Evolutionary conservation across 2,888 invertebrate genomes (phyloP), one percentile per base, ranked within the genome.

Genomic region (Drosophila diplacantha): DNA sequence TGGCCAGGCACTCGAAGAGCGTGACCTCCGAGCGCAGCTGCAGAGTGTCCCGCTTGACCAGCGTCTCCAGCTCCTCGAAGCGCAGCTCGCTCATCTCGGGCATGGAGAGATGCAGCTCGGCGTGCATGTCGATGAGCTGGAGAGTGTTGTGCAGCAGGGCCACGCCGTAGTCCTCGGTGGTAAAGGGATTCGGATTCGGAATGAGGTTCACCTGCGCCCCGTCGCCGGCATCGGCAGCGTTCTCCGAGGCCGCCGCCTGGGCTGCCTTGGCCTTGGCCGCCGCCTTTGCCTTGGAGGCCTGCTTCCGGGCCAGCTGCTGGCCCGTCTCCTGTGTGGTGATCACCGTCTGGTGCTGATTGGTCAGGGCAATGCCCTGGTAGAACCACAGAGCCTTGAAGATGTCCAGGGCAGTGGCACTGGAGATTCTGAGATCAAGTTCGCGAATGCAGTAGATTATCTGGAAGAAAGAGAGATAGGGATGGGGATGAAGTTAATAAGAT

Each of bases 71-170:
- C 72, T 89, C 88, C 71, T 88, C 88, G 64, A 88, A 89, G 18
- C 88, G 81, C 20, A 89, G 71, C 37, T 86, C 84, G 22, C 72
- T 73, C 61, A 89, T 86, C 72, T 85, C 85, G 3, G 78, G 73
- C 72, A 85, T 85, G 41, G 84, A 81, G 22, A 89, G 73, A 52
- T 88, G 70, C 49, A 86, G 74, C 65, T 86, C 86, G n/a, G 88
- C 88, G 29, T 88, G 86, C 88, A 89, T 88, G 32, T 89, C 89
- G 57, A 89, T 88, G 47, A 88, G 70, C 67, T 89, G 89, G 20
- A 89, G 74, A 3, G 87, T 85, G 62, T 89, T 89, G 66, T 85
- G 87, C 43, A 89, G 73, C 70, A 89, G 62, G 8, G 88, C 88
- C 37, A 87, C 85, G 54, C 88, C 84, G 59, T 85, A 87, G 61